Conservation (phyloP, 2,888 invertebrate genomes). For the Synanthedon vespiformis region DNA sequence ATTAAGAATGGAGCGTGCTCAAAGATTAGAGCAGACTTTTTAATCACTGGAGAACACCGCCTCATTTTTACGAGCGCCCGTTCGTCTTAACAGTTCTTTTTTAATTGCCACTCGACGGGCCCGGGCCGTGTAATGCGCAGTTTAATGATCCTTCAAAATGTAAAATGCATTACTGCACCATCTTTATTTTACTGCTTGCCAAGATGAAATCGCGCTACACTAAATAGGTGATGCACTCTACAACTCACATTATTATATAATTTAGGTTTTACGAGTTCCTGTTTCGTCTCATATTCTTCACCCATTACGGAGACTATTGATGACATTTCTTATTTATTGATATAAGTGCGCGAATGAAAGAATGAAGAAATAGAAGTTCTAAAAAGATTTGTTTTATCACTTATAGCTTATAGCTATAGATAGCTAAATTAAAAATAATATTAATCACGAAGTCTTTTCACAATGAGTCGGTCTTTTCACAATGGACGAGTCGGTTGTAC, state of each 20-base stretch:
- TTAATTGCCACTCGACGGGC: conserved; percentile 61
- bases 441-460: too few species aligned
- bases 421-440: too few species aligned
- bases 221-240: conserved; percentile 9
- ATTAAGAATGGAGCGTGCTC: conserved; percentile 44
- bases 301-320: not conserved
- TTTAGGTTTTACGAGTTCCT: not conserved
- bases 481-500: too few species aligned
- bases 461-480: too few species aligned
- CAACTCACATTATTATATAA: conserved; percentile 12
- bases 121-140: conserved; percentile 55
- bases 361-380: too few species aligned
- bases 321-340: too few species aligned
- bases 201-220: conserved; percentile 28
- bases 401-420: too few species aligned
- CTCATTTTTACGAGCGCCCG: conserved; percentile 53
- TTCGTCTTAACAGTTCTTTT: conserved; percentile 60
- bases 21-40: conserved; percentile 51
- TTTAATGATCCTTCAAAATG: conserved; percentile 68
- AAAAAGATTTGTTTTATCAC: too few species aligned
- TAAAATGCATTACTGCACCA: conserved; percentile 65
- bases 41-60: conserved; percentile 64
- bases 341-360: too few species aligned
- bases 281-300: not conserved
- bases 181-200: conserved; percentile 50